Conservation (phyloP, 2,888 invertebrate species). For the Loripinus fragilis region DNA sequence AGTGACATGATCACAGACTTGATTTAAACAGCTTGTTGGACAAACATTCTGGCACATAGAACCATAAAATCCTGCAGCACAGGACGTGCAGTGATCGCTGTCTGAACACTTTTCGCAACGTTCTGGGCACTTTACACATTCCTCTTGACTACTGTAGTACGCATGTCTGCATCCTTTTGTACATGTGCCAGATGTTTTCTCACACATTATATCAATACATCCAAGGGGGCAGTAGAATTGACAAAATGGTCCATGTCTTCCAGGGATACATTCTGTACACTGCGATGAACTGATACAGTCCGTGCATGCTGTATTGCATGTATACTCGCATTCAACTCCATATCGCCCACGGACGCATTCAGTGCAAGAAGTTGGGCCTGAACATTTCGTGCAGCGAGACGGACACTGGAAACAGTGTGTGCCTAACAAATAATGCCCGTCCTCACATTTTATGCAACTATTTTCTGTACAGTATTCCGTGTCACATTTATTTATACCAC, state of each 20-base stretch:
- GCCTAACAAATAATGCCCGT: background rate
- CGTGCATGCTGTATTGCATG: background rate
- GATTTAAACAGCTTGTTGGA: background rate
- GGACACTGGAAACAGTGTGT: background rate
- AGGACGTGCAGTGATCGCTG: background rate
- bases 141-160: background rate
- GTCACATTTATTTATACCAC: background rate
- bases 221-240: conserved; percentile 6
- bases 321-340: conserved; percentile 3
- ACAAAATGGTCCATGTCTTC: background rate
- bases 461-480: background rate
- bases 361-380: background rate
- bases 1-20: background rate
- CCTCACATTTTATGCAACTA: conserved; percentile 6
- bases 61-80: background rate
- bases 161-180: background rate
- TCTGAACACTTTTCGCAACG: background rate
- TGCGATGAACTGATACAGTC: conserved; percentile 11
- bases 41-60: background rate
- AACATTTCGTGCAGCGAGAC: background rate
- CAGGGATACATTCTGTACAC: background rate
- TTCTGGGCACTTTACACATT: background rate
- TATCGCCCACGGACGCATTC: background rate
- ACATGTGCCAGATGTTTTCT: background rate
- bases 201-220: background rate